A percentile compares a stretch with the other conserved stretches of the same genome.
phyloP scores from a whole-genome alignment of 2,113 vertebrate genomes.

The Salvelinus sp. region DNA sequence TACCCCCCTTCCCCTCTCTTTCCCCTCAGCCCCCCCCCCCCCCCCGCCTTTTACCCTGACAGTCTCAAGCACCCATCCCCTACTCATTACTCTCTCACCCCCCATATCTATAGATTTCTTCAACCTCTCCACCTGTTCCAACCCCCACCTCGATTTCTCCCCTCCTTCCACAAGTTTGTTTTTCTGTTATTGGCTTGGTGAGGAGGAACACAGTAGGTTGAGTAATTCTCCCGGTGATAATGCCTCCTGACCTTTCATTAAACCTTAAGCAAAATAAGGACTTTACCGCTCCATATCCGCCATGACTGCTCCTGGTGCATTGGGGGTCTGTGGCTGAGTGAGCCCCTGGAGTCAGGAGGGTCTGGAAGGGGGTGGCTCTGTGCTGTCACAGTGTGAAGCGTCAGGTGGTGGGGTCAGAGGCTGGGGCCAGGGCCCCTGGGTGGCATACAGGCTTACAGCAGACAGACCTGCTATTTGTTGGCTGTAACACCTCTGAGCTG shows the following conservation, averaged over 20 bases:
- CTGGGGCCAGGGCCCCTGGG: slow-evolving; percentile 49
- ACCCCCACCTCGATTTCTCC: slow-evolving; percentile 24
- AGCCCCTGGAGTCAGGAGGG: slow-evolving; percentile 18
- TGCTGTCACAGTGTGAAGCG: slow-evolving; percentile 57
- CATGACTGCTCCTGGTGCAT: slow-evolving; percentile 51
- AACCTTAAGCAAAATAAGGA: slow-evolving; percentile 58
- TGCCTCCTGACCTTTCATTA: slow-evolving; percentile 65
- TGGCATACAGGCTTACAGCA: slow-evolving; percentile 65
- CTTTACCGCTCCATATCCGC: slow-evolving; percentile 60
- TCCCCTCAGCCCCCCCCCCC: slow-evolving; percentile 45
- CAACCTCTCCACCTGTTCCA: slow-evolving; percentile 61
- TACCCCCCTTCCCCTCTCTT: slow-evolving; percentile 19
- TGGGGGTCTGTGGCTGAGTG: slow-evolving; percentile 30
- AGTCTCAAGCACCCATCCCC: slow-evolving; percentile 19
- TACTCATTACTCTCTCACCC: slow-evolving; percentile 62
- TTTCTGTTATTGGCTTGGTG: slow-evolving; percentile 40
- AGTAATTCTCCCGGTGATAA: slow-evolving; percentile 69
- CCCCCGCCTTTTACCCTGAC: slow-evolving; percentile 62
- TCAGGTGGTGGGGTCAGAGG: slow-evolving; percentile 33
- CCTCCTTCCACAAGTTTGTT: slow-evolving; percentile 28
- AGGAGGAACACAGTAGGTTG: slow-evolving; percentile 50
- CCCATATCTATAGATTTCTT: slow-evolving; percentile 47
- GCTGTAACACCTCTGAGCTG: slow-evolving; percentile 63
- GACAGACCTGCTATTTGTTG: slow-evolving; percentile 72
- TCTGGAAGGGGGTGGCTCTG: neutral